A percentile compares a stretch with the other conserved stretches of the same genome.
These are phyloP conservation scores for Brachypodius melanocephalos DNA, from an alignment of 2,113 vertebrate genomes.

Conservation along the genomic window DNA sequence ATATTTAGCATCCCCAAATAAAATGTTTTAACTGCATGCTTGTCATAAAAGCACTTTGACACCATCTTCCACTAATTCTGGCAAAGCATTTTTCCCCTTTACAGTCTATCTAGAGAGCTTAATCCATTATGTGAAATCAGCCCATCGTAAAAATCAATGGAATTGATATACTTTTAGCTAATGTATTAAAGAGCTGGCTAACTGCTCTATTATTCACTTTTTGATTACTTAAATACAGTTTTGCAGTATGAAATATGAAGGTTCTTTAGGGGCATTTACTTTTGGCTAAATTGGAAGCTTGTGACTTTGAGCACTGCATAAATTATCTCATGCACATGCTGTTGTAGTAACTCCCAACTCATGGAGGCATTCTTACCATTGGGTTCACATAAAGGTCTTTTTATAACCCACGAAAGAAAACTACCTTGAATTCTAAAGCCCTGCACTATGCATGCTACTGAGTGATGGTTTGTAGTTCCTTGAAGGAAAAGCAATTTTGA, in stretches of 20 bases:
- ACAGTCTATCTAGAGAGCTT: background rate
- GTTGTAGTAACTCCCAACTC: background rate
- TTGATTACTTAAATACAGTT: slow-evolving; percentile 34
- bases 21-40: slow-evolving; percentile 8
- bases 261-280: slow-evolving; percentile 9
- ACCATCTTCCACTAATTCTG: background rate
- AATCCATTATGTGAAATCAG: slow-evolving; percentile 51
- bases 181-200: slow-evolving; percentile 56
- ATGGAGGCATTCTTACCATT: background rate
- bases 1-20: slow-evolving; percentile 23
- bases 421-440: background rate
- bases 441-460: background rate
- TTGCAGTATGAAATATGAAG: slow-evolving; percentile 1
- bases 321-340: background rate
- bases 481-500: background rate
- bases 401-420: background rate
- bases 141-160: slow-evolving; percentile 53
- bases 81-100: background rate
- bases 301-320: background rate
- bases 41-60: slow-evolving; percentile 33
- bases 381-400: background rate
- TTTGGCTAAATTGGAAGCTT: background rate
- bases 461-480: background rate
- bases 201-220: slow-evolving; percentile 52
- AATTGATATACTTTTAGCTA: slow-evolving; percentile 56